Evolutionary conservation across 2,113 vertebrate genomes (phyloP), one percentile per base, ranked within the genome.

Genomic region (Micronycteris hirsuta): DNA sequence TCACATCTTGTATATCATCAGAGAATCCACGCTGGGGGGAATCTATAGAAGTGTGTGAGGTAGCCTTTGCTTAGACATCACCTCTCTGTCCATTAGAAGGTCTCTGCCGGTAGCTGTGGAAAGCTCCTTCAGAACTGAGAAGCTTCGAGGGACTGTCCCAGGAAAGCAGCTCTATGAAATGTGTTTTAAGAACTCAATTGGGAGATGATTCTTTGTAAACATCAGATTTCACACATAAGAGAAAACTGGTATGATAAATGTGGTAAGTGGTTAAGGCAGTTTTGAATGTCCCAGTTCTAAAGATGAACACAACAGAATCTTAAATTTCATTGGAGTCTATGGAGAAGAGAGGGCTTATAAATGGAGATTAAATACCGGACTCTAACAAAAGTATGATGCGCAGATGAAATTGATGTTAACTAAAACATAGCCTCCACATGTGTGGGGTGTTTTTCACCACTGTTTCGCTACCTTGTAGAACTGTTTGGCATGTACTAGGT

Each of bases 1-100:
- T 97, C 97, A 1, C 97, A 97, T 12, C 97, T 97, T 0, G 96
- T 95, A 0, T 97, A 97, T 89, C 97, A 96, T 11, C 97, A 96
- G 91, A 86, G 97, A 36, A 92, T 97, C 45, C 97, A 97, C 15
- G 8, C 52, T 0, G 96, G 74, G 54, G 93, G 92, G 33, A 86
- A 65, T 8, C 22, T 61, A 0, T 94, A 97, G 85, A 36, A n/a
- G 1, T 1, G 7, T 20, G 47, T 4, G 26, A 5, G 4, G 1
- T 1, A 6, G 38, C 63, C 14, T 78, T 28, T 43, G 2, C 49
- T 7, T 1, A 26, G 45, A 49, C 4, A 14, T 63, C 45, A n/a
- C 47, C 0, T 52, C 74, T 47, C 63, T 31, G 2, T 15, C 45
- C 26, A 0, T 2, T 61, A 24, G 36, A 28, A 63, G 26, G 31